Percentiles rank a stretch among this genome's conserved stretches.
Conservation (phyloP, 1,140 invertebrate genomes). For the Aplysia californica region DNA sequence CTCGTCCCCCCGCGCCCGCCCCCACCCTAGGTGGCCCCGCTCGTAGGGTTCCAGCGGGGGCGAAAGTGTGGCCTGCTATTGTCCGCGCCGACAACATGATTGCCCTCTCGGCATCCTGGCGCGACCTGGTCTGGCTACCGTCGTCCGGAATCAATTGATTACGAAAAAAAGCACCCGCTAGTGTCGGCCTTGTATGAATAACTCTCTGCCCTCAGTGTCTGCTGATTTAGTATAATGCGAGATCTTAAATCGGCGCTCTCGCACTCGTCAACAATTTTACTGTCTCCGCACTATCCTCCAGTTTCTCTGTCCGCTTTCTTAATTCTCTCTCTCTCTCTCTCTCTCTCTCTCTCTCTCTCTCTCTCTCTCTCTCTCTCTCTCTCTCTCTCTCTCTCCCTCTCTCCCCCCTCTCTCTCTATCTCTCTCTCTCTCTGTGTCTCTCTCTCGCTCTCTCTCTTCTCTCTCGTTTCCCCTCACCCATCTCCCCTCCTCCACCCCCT, state of each 20-base stretch:
- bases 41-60: background rate
- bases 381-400: too few relatives aligned
- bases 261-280: too few relatives aligned
- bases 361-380: too few relatives aligned
- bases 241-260: too few relatives aligned
- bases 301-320: too few relatives aligned
- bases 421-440: too few relatives aligned
- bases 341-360: too few relatives aligned
- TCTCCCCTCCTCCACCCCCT: background rate
- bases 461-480: too few relatives aligned
- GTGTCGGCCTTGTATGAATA: conserved; percentile 21
- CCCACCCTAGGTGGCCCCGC: conserved; percentile 7
- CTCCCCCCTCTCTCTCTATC: too few relatives aligned
- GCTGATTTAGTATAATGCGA: conserved; percentile 10
- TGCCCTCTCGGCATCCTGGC: conserved; percentile 10
- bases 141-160: conserved; percentile 24
- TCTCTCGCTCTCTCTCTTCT: too few relatives aligned
- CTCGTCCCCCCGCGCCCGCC: conserved; percentile 12
- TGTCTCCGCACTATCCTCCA: too few relatives aligned
- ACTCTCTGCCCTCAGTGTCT: background rate
- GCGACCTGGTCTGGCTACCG: background rate
- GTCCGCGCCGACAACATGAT: conserved; percentile 21
- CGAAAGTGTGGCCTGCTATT: conserved; percentile 9
- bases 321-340: too few relatives aligned
- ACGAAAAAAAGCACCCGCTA: conserved; percentile 22